These are phyloP conservation scores for Catharus ustulatus DNA, from an alignment of 2,797 vertebrate species.

Conservation along the genomic window DNA sequence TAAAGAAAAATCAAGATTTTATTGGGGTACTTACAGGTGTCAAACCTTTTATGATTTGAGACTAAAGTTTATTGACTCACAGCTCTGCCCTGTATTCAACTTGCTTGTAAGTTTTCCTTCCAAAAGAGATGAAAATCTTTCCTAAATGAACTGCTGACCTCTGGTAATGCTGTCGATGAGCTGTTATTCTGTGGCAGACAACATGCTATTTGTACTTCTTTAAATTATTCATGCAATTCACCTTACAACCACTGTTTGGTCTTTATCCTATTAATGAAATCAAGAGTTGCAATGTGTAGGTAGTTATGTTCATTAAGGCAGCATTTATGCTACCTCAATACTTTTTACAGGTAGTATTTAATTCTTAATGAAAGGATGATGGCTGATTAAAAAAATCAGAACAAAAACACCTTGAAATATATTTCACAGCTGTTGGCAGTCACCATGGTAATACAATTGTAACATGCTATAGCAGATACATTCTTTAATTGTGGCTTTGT, in stretches of 20 bases:
- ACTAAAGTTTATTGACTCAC: neutral
- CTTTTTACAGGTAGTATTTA: neutral
- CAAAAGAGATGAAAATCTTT: neutral
- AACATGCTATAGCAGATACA: neutral
- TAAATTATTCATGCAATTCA: neutral
- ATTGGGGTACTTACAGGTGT: neutral
- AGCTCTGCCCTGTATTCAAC: neutral
- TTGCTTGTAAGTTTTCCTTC: neutral
- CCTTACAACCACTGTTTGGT: neutral
- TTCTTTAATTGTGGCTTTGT: neutral
- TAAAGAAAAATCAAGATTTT: neutral
- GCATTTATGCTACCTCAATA: neutral
- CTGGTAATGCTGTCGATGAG: neutral
- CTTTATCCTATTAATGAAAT: neutral
- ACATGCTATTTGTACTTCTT: neutral
- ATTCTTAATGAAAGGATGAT: neutral
- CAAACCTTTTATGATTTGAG: neutral
- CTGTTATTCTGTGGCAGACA: neutral
- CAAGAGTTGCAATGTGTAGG: neutral
- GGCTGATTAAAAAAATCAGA: neutral
- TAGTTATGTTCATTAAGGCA: neutral
- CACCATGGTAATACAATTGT: neutral
- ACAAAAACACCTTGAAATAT: neutral
- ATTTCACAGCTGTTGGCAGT: neutral
- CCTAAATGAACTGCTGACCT: neutral